Conservation (phyloP, 2,797 vertebrate genomes). For the Diplodus sargus region DNA sequence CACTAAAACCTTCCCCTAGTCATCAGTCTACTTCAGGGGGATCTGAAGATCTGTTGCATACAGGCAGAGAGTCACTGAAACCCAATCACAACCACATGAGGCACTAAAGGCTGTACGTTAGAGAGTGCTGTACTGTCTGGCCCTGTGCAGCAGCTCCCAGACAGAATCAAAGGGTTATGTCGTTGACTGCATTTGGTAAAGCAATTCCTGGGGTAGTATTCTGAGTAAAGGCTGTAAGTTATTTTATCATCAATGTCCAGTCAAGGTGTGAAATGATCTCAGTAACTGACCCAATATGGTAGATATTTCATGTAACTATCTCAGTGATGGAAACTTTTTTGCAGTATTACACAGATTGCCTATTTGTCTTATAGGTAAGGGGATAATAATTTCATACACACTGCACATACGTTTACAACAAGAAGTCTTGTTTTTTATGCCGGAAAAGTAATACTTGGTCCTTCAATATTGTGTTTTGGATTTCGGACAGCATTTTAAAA, state of each 20-base stretch:
- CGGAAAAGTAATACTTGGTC: no score
- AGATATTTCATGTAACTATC: no score
- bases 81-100: constrained; percentile 5
- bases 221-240: neutral
- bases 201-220: neutral
- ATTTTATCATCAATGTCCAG: neutral
- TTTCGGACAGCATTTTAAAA: no score
- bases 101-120: constrained; percentile 2
- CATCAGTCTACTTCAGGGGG: constrained; percentile 72
- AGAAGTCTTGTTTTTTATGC: no score
- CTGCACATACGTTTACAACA: no score
- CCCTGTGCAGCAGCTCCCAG: neutral
- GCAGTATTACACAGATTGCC: no score
- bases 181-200: neutral
- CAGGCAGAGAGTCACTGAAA: constrained; percentile 16
- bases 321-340: no score
- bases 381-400: no score
- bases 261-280: neutral
- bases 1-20: constrained; percentile 80
- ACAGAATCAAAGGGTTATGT: neutral
- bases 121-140: neutral
- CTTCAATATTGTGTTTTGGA: no score
- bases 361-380: no score
- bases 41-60: constrained; percentile 55
- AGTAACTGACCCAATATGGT: neutral